These are phyloP conservation scores for Mimas tiliae DNA, from an alignment of 2,888 invertebrate species.

Conservation along the genomic window DNA sequence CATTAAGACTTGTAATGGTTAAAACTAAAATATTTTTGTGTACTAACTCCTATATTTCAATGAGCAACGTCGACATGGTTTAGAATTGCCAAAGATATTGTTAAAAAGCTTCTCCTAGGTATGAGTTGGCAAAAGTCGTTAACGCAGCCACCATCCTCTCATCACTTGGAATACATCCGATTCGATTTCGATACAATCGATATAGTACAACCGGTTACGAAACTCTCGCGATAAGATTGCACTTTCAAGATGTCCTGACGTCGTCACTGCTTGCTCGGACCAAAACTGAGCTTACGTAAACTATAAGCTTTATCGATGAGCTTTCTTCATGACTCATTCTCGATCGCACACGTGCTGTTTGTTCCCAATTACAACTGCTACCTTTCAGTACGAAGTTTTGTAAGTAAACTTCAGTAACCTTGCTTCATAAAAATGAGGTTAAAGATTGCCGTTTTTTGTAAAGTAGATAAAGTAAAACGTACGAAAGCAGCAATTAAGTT, in stretches of 20 bases:
- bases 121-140: background rate
- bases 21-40: too few species aligned
- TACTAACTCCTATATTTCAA: too few species aligned
- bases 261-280: slow-evolving; percentile 58
- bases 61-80: too few species aligned
- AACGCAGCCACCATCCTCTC: slow-evolving; percentile 31
- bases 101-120: background rate
- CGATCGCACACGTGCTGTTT: background rate
- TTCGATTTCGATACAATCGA: slow-evolving; percentile 57
- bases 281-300: slow-evolving; percentile 71
- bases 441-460: background rate
- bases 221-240: slow-evolving; percentile 67
- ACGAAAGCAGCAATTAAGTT: background rate
- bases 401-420: background rate
- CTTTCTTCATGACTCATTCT: slow-evolving; percentile 20
- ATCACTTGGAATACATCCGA: slow-evolving; percentile 43
- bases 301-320: slow-evolving; percentile 50
- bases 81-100: too few species aligned
- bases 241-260: slow-evolving; percentile 74
- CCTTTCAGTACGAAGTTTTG: background rate
- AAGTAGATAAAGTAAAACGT: background rate
- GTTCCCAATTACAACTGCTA: background rate
- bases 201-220: slow-evolving; percentile 68
- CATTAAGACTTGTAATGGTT: too few species aligned
- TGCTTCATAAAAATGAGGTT: background rate